Evolutionary conservation across 64 coral and sea anemone genomes (phyloP), one percentile per base, ranked within the genome.

Genomic region (Porites australiensis): DNA sequence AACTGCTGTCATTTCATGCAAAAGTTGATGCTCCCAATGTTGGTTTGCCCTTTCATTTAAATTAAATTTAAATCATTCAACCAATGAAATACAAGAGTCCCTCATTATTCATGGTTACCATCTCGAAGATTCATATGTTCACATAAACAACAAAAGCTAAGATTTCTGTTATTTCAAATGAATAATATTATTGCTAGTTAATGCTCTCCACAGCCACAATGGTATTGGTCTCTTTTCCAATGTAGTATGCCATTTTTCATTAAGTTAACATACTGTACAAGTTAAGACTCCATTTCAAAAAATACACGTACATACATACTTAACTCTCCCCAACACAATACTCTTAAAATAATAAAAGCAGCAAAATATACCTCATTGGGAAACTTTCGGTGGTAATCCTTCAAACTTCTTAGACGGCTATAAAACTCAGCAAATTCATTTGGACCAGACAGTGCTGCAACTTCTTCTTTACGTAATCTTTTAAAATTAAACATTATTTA

Each of bases 341-440:
- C 12, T 44, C 48, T 78, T 78, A 21, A 80, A n/a, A 5, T 21
- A 5, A 9, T 69, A 74, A 49, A 8, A 76, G 73, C 4, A 53
- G 21, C 50, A 37, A n/a, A 83, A 44, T 61, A 19, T 58, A 99
- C 98, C 98, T 99, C 97, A 88, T 98, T 99, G 53, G 97, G 97
- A 52, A 96, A 99, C 89, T 96, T 99, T 68, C 97, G 90, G 83
- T 99, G 97, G 44, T 99, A 96, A 49, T 99, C 97, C 75, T 99
- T 99, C 12, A 99, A 78, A 66, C 83, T 90, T 79, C 97, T 75
- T n/a, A 99, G 68, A 49, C 97, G 89, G 70, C 94, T 88, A 67
- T 99, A 99, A 75, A 99, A 99, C 59, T 99, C 98, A 4, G 98
- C 98, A 99, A 99, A 99, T 37, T 99, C 98, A 88, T 99, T 99